Base-by-base conservation (phyloP, 2,797 vertebrate genomes). In the Rhadinocentrus ornatus region DNA sequence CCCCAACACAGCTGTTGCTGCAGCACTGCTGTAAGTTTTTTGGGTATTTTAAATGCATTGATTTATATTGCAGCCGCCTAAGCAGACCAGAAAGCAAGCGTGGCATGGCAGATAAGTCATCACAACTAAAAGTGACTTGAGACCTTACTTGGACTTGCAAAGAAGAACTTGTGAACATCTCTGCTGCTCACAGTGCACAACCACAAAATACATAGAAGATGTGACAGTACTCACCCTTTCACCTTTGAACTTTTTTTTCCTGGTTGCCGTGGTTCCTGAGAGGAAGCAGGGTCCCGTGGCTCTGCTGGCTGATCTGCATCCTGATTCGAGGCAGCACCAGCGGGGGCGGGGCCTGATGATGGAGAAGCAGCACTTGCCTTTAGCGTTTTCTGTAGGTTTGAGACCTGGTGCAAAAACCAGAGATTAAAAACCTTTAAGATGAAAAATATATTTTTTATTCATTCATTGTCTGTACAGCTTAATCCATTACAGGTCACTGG, bases 181-280 rank as follows among this genome's bases (percentile, higher is more conserved):
- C 39, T 18, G 6, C 31, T 56, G 63, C 18, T 18, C 1, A 2
- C 22, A 37, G 1, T 13, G 31, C 34, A 18, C 0, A 37, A 37
- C 10, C 46, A 48, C 52, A 31, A 22, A 60, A 58, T 0, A 71
- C 22, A 69, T 37, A 44, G 12, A 8, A 56, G 59, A 59, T 3
- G 32, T 24, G 39, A 57, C 41, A 48, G 35, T 41, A 86, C 96
- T 96, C 90, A 98, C 97, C 97, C 97, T 95, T 99, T 99, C 85
- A 97, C 97, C 90, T 98, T 99, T 61, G 97, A 98, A 86, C 97
- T 96, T 85, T 99, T 99, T 93, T 99, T 99, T 92, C 97, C 97
- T 58, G 97, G 96, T 75, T 98, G 97, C 62, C 97, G 94, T 0
- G 96, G 95, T 87, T 98, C 96, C 82, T 98, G 97, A 80, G 97